Conservation (phyloP, 2,888 invertebrate genomes). For the Habrosyne pyritoides region DNA sequence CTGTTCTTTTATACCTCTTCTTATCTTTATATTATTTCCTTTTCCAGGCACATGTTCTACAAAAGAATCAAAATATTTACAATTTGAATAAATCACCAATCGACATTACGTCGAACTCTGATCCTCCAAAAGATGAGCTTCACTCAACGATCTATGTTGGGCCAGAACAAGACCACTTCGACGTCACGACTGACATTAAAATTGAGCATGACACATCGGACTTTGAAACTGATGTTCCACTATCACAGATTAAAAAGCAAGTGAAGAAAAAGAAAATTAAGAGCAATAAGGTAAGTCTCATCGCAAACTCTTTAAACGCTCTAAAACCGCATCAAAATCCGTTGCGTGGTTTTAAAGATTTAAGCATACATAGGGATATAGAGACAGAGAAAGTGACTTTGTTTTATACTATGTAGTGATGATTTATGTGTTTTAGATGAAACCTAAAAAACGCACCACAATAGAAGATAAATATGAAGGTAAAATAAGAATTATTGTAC, state of each 20-base stretch:
- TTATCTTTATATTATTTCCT: not conserved
- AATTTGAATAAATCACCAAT: not conserved
- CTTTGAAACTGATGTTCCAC: constrained; percentile 41
- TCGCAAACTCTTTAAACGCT: not conserved
- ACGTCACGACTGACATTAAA: constrained; percentile 46
- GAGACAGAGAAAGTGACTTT: no score
- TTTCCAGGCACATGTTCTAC: not conserved
- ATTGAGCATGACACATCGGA: constrained; percentile 51
- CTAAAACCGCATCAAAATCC: no score
- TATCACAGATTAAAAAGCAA: constrained; percentile 35
- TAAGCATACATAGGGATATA: no score
- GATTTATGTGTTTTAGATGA: constrained; percentile 5
- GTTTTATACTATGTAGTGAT: no score
- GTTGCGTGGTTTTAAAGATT: no score
- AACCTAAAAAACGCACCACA: constrained; percentile 10
- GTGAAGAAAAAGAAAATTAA: constrained; percentile 25
- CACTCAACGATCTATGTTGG: constrained; percentile 14
- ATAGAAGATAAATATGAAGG: constrained; percentile 47
- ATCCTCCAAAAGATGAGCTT: constrained; percentile 13
- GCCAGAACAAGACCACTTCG: constrained; percentile 16
- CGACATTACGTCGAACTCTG: not conserved
- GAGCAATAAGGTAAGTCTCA: constrained; percentile 12
- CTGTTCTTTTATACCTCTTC: no score
- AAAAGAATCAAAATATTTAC: not conserved
- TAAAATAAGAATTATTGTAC: constrained; percentile 47